Evolutionary conservation across 2,888 invertebrate species (phyloP).

Genomic region (Cenopis cana): DNA sequence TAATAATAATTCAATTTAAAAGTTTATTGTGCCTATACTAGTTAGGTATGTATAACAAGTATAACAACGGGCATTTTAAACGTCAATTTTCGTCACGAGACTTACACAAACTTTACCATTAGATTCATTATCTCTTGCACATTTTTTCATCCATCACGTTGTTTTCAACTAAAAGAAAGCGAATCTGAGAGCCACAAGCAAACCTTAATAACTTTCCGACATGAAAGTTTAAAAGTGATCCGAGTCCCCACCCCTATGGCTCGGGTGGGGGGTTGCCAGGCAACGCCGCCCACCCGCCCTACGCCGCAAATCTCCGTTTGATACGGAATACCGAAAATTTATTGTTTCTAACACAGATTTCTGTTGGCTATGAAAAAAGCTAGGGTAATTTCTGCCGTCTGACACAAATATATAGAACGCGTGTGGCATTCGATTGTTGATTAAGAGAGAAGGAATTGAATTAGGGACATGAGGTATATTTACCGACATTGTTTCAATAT

Average conservation of each 20-base stretch:
- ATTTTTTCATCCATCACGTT: constrained; percentile 51
- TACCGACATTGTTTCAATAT: neutral
- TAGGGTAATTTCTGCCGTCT: constrained; percentile 14
- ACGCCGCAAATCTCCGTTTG: constrained; percentile 80
- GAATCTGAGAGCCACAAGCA: constrained; percentile 79
- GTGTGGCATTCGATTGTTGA: neutral
- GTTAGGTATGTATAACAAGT: neutral
- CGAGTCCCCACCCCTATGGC: constrained; percentile 49
- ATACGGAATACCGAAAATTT: constrained; percentile 75
- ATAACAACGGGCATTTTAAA: neutral
- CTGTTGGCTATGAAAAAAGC: constrained; percentile 49
- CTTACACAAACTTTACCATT: constrained; percentile 35
- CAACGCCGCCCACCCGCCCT: constrained; percentile 75
- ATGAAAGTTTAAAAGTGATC: constrained; percentile 85
- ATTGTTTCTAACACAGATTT: constrained; percentile 72
- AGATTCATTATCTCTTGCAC: constrained; percentile 22
- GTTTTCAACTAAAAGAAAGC: constrained; percentile 76
- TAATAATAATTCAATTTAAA: neutral
- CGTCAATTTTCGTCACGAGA: neutral
- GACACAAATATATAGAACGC: constrained; percentile 2
- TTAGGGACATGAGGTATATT: neutral
- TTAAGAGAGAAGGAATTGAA: neutral
- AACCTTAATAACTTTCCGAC: constrained; percentile 84
- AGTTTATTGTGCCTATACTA: neutral
- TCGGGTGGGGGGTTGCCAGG: constrained; percentile 70